A percentile compares a stretch with the other conserved stretches of the same genome.
These are phyloP conservation scores for Brenthis daphne DNA, from an alignment of 2,888 invertebrate species.

Conservation along the genomic window DNA sequence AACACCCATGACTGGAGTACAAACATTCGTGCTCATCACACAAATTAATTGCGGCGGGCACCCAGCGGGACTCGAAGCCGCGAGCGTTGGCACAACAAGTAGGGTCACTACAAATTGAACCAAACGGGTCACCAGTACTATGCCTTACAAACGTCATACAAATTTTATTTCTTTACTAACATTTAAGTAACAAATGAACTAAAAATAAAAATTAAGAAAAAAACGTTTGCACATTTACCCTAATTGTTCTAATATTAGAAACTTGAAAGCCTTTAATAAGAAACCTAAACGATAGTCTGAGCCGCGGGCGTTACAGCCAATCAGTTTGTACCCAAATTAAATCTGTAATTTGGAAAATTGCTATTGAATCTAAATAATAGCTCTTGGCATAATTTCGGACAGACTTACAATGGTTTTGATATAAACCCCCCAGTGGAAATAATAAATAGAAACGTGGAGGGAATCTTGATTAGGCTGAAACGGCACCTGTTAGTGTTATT, in stretches of 20 bases:
- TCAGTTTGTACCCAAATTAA: slow-evolving; percentile 27
- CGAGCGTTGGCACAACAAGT: too few relatives aligned
- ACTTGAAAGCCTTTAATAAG: slow-evolving; percentile 4
- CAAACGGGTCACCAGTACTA: too few relatives aligned
- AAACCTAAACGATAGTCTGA: not conserved
- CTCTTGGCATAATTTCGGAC: slow-evolving; percentile 60
- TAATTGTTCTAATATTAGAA: not conserved
- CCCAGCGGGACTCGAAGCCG: too few relatives aligned
- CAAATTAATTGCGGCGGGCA: too few relatives aligned
- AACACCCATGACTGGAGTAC: too few relatives aligned
- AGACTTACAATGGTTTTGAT: slow-evolving; percentile 60
- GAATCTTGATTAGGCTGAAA: slow-evolving; percentile 61
- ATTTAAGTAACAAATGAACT: too few relatives aligned
- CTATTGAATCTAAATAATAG: slow-evolving; percentile 32
- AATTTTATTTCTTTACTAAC: too few relatives aligned
- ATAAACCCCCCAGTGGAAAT: slow-evolving; percentile 57
- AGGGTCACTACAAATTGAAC: too few relatives aligned
- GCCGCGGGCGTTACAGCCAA: slow-evolving; percentile 15
- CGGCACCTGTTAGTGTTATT: slow-evolving; percentile 56
- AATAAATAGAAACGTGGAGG: slow-evolving; percentile 52
- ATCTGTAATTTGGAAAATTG: slow-evolving; percentile 32
- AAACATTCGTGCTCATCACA: too few relatives aligned
- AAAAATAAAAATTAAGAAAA: too few relatives aligned
- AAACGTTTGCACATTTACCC: too few relatives aligned
- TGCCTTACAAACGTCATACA: too few relatives aligned